phyloP scores from a whole-genome alignment of 2,797 vertebrate species.

The Menidia menidia region DNA sequence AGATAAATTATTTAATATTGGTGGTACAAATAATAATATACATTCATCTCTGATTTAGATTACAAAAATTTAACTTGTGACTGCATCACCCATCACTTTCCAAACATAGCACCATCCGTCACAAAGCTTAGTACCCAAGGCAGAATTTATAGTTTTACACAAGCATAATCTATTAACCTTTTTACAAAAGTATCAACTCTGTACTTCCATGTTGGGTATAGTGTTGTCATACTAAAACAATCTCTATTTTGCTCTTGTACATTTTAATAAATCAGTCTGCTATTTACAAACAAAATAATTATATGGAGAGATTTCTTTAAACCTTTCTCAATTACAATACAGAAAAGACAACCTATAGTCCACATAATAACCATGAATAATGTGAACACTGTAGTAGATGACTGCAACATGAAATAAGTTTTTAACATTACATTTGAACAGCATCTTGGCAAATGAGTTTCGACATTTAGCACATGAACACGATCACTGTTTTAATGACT shows the following conservation, averaged over 20 bases:
- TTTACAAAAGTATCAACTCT: conserved; percentile 19
- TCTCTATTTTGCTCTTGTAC: background rate
- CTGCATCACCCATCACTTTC: conserved; percentile 8
- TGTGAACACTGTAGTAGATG: background rate
- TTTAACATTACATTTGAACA: conserved; percentile 8
- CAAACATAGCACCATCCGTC: conserved; percentile 16
- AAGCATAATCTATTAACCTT: conserved; percentile 9
- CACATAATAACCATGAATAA: conserved; percentile 9
- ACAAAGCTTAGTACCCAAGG: conserved; percentile 22
- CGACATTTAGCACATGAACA: conserved; percentile 1
- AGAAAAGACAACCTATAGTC: conserved; percentile 20
- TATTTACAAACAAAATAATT: conserved; percentile 25
- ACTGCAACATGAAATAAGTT: background rate
- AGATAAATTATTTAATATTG: conserved; percentile 29
- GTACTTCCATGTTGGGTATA: conserved; percentile 40
- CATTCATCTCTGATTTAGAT: background rate
- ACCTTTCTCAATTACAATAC: conserved; percentile 9
- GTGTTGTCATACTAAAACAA: conserved; percentile 15
- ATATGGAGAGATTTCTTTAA: background rate
- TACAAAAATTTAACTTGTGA: conserved; percentile 11
- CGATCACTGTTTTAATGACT: background rate
- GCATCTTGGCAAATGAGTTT: conserved; percentile 4
- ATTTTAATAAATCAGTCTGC: conserved; percentile 23
- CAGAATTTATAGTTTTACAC: conserved; percentile 30
- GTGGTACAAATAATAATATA: conserved; percentile 29